Base-by-base conservation (phyloP, 2,797 vertebrate species). In the Myotis vivesi region DNA sequence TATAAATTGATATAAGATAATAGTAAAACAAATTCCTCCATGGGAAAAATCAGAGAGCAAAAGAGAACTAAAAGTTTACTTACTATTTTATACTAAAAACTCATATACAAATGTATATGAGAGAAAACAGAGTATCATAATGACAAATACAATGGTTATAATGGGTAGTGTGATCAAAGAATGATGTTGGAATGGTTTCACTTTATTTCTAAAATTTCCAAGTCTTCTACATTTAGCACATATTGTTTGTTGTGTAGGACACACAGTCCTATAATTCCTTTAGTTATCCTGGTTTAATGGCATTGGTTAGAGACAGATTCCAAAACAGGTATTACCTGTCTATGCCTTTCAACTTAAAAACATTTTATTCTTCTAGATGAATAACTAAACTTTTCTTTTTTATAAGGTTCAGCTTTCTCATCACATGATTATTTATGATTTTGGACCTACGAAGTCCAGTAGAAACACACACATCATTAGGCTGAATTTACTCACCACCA, bases 401-500 rank as follows among this genome's bases (percentile, higher is more conserved):
- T 79, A 68, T 80, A 76, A 89, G 22, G 30, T 80, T 80, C 23
- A 19, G 15, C 36, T 93, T 94, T 93, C 71, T 94, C 46, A 72
- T 91, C 51, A 73, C 25, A 66, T 44, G 57, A 95, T 33, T 62
- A 94, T 28, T 33, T 62, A 94, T 28, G 64, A 87, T 28, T 94
- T 44, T 71, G 41, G 49, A 88, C 79, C 83, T 85, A 89, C 55
- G 87, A 87, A 93, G 87, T 82, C 41, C 57, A 92, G 11, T 77
- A 79, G 91, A 92, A 89, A 89, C 41, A 92, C 10, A 73, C 0
- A 19, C 36, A 94, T 55, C 38, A 38, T 91, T 80, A 93, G 38
- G 80, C 5, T 97, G 49, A 62, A 81, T 97, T 64, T 79, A 98
- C 98, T 97, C 96, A 99, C 99, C 98, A 99, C 97, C 92, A 99